phyloP scores from a whole-genome alignment of 2,888 invertebrate species.

The Rhamnusium bicolor region DNA sequence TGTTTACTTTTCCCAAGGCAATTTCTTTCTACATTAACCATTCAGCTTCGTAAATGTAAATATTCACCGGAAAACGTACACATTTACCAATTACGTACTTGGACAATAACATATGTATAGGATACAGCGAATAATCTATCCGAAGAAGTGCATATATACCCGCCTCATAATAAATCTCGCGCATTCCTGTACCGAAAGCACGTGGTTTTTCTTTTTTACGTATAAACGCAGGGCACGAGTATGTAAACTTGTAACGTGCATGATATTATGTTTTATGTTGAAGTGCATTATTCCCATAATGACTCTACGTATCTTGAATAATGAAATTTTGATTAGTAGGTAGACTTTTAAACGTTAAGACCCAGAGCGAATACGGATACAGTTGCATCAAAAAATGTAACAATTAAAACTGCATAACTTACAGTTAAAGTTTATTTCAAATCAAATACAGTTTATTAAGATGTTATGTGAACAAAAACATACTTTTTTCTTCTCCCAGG shows the following conservation, averaged over 20 bases:
- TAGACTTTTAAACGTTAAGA: neutral
- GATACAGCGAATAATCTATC: neutral
- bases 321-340: constrained; percentile 3
- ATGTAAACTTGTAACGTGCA: neutral
- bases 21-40: too few species aligned
- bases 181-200: constrained; percentile 6
- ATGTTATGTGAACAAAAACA: too few species aligned
- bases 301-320: neutral
- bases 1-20: too few species aligned
- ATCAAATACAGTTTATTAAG: too few species aligned
- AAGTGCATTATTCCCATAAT: neutral
- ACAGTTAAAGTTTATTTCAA: too few species aligned
- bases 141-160: neutral
- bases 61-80: too few species aligned
- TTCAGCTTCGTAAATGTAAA: too few species aligned
- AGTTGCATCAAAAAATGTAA: neutral
- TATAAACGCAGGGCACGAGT: neutral
- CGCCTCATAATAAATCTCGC: neutral
- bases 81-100: too few species aligned
- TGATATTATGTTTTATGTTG: neutral
- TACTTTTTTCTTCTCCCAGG: too few species aligned
- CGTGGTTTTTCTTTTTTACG: constrained; percentile 8
- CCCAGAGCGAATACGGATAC: neutral
- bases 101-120: too few species aligned
- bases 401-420: neutral